Evolutionary conservation across 2,888 invertebrate genomes (phyloP), one percentile per base, ranked within the genome.

Genomic region (Geophilus truncorum): DNA sequence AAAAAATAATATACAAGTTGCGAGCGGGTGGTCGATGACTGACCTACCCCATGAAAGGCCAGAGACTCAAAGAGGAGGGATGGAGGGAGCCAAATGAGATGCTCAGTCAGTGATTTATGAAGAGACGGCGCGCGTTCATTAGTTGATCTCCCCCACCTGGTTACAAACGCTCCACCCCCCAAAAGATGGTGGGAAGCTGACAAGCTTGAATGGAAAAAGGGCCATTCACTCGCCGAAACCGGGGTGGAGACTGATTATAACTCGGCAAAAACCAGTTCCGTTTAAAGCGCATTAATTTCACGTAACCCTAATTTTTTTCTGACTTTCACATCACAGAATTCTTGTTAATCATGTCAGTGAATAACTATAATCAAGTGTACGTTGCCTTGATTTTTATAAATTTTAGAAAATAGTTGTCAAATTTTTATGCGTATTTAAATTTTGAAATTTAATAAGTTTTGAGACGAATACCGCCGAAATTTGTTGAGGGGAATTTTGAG

Each of bases 81-180:
- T 23, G 23, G 57, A 23, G 23, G 57, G 57, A 62, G 23, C 57
- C 57, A 62, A 62, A 62, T 62, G 57, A 62, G 57, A 62, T 62
- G 57, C 57, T 62, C 57, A 62, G 57, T 62, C 57, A 62, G 57
- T 62, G 57, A 62, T 62, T 62, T 62, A 62, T 62, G 57, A 62
- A 62, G 57, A 62, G 57, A 62, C 57, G 57, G 57, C 57, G 57
- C 57, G 23, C 57, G 57, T 62, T 62, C 57, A 62, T 62, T 62
- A 62, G 57, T 62, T 62, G 57, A 62, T 62, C 57, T 62, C 57
- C 57, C 57, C 57, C 57, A 62, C 57, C 57, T 62, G 57, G 57
- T 62, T 62, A 18, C 57, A 62, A 62, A 62, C 18, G 57, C 57
- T 62, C 57, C 57, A 62, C 57, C 57, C 57, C 57, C 57, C 40